Evolutionary conservation across 2,113 vertebrate genomes (phyloP), one percentile per base, ranked within the genome.

Genomic region (Cebus imitator): DNA sequence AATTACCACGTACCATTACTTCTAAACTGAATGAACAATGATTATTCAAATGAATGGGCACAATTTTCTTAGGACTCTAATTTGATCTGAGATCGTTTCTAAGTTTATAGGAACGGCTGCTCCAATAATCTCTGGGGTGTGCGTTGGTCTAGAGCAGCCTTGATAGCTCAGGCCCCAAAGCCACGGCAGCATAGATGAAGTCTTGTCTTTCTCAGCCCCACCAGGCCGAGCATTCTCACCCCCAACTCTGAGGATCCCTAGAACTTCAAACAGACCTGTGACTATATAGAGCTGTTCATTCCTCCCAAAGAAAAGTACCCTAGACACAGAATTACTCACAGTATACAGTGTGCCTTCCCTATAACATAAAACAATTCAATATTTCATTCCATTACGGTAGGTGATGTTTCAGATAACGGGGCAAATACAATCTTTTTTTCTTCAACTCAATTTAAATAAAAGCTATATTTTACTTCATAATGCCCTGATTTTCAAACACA

Each of bases 101-200:
- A 37, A 50, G 40, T 80, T 73, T 52, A 14, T 5, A 52, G 30
- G 64, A 78, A 30, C 2, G 14, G 8, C 8, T 35, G 6, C 58
- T 20, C 18, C 25, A 20, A 1, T 52, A 20, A 1, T 52, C n/a
- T 5, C 27, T 66, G 7, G 32, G 10, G 5, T 64, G 8, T 81
- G 3, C 0, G 0, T 2, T 30, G 21, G 6, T n/a, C 21, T 30
- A 30, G 45, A 68, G 12, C 37, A 57, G 6, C 32, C 17, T 17
- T 18, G 40, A 40, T 8, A 21, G 2, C 43, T 30, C 30, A 18
- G 27, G 50, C 7, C 55, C 57, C 12, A 12, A 70, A 40, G 17
- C 61, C 12, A 17, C 0, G 10, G 11, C 25, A 23, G 21, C 16
- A 20, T 25, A 45, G 48, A 68, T 7, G 18, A 23, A 73, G 25